phyloP scores from a whole-genome alignment of 2,113 vertebrate genomes.

The Peromyscus polionotus region DNA sequence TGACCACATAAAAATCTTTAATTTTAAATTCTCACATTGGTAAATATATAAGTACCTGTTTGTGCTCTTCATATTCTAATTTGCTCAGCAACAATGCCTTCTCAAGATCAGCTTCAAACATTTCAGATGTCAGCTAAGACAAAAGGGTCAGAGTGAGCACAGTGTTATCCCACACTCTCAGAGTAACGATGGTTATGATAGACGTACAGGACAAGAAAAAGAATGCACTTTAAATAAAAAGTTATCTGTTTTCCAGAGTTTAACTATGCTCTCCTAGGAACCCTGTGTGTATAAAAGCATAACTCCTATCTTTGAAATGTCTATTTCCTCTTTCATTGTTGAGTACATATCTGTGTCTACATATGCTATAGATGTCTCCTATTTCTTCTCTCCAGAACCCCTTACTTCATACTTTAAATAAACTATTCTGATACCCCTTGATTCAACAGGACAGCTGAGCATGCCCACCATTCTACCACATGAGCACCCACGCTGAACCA shows the following conservation, averaged over 20 bases:
- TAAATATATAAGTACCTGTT: conserved; percentile 88
- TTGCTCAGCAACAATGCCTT: conserved; percentile 97
- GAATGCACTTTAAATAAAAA: neutral
- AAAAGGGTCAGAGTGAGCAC: conserved; percentile 63
- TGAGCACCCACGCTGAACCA: neutral
- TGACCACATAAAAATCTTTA: conserved; percentile 29
- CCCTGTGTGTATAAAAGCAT: conserved; percentile 3
- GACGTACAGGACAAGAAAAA: conserved; percentile 47
- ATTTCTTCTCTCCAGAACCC: conserved; percentile 20
- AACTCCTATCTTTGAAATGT: conserved; percentile 57
- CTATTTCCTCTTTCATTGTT: neutral
- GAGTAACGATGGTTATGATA: conserved; percentile 38
- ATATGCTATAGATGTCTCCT: neutral
- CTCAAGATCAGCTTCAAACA: conserved; percentile 98
- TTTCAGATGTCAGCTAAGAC: conserved; percentile 93
- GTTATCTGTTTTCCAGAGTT: conserved; percentile 33
- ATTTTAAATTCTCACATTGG: conserved; percentile 49
- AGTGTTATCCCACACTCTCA: neutral
- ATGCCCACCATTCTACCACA: neutral
- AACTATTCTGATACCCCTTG: neutral
- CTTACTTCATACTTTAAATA: neutral
- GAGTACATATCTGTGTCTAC: neutral
- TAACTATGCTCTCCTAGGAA: conserved; percentile 5
- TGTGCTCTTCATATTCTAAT: conserved; percentile 94
- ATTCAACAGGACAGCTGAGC: neutral